Percentiles rank a stretch among this genome's conserved stretches.
Evolutionary conservation across 30 jellyfish, hydroid and myxozoan species (phyloP).

Genomic region (Turritopsis dohrnii): DNA sequence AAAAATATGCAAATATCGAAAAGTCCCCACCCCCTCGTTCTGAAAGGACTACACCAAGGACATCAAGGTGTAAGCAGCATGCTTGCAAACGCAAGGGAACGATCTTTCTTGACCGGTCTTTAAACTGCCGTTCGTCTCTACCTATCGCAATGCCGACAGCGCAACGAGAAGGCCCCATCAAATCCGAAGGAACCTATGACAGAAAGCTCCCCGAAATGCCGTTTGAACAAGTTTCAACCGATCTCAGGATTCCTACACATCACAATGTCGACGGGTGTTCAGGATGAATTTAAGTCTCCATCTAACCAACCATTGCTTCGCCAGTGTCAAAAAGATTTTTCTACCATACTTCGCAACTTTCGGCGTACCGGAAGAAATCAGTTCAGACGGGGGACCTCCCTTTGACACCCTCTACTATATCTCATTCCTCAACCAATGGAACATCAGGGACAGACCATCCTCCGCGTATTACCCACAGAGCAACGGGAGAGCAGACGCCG

Average conservation of each 20-base stretch:
- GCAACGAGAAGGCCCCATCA: slow-evolving; percentile 38
- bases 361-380: slow-evolving; percentile 24
- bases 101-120: slow-evolving; percentile 52
- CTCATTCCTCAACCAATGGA: too few species aligned
- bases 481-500: not conserved
- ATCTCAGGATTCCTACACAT: slow-evolving; percentile 15
- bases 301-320: not conserved
- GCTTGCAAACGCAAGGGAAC: too few species aligned
- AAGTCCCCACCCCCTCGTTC: too few species aligned
- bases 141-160: slow-evolving; percentile 37
- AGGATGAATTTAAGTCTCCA: not conserved
- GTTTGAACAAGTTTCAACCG: slow-evolving; percentile 26
- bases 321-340: not conserved
- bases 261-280: not conserved
- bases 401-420: not conserved
- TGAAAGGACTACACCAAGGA: too few species aligned
- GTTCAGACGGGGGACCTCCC: too few species aligned
- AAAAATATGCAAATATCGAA: too few species aligned
- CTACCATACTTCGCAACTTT: not conserved
- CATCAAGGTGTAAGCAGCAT: too few species aligned
- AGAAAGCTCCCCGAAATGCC: slow-evolving; percentile 33
- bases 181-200: slow-evolving; percentile 32
- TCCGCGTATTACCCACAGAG: slow-evolving; percentile 9
- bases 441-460: not conserved
- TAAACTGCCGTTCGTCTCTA: slow-evolving; percentile 33